Evolutionary conservation across 1,140 invertebrate genomes (phyloP).

Genomic region (Eupristina koningsbergeri): DNA sequence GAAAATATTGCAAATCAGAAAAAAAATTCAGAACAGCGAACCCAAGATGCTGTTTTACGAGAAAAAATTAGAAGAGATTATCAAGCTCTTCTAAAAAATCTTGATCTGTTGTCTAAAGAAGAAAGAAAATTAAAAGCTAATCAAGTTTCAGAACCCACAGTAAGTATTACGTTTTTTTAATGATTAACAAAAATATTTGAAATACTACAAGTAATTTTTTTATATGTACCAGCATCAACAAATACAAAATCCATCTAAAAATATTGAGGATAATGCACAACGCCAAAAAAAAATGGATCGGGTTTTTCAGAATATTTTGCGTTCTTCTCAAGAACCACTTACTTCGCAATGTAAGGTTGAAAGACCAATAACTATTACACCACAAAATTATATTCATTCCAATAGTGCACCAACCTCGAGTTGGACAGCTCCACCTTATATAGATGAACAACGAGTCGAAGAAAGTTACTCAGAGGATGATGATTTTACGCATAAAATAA

Average conservation of each 20-base stretch:
- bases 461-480: conserved; percentile 23
- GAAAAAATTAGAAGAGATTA: conserved; percentile 72
- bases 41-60: conserved; percentile 70
- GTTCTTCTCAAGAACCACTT: conserved; percentile 29
- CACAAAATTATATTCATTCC: conserved; percentile 44
- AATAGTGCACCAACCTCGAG: conserved; percentile 23
- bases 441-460: not conserved
- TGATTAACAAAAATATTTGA: not conserved
- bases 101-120: conserved; percentile 62
- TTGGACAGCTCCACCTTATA: conserved; percentile 54
- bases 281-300: conserved; percentile 64
- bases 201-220: not conserved
- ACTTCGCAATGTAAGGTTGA: conserved; percentile 46
- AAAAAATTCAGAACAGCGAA: conserved; percentile 64
- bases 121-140: conserved; percentile 66
- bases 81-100: conserved; percentile 68
- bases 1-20: conserved; percentile 56
- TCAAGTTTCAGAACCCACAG: conserved; percentile 56
- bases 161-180: conserved; percentile 49
- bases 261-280: conserved; percentile 55
- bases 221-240: conserved; percentile 44
- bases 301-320: conserved; percentile 55
- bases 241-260: conserved; percentile 51
- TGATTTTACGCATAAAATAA: conserved; percentile 60
- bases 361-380: conserved; percentile 58